phyloP scores from a whole-genome alignment of 2,113 vertebrate species.

The Sciurus niger region DNA sequence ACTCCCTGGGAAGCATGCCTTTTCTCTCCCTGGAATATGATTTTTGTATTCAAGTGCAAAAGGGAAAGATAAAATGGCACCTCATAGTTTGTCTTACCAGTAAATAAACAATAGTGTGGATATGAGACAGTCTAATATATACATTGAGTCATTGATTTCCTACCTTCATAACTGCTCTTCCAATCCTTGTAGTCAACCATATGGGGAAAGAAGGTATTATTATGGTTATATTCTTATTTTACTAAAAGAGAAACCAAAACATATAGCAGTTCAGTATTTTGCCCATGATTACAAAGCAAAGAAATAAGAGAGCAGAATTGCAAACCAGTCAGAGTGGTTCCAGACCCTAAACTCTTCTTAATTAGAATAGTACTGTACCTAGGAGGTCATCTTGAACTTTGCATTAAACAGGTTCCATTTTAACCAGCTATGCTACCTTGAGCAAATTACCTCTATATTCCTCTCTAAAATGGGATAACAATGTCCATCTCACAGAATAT shows the following conservation, averaged over 20 bases:
- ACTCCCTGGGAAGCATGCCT: not conserved
- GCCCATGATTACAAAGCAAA: not conserved
- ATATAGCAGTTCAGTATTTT: not conserved
- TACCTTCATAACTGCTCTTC: not conserved
- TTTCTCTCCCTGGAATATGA: not conserved
- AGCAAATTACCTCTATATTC: not conserved
- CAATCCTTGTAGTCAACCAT: not conserved
- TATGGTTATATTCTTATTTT: not conserved
- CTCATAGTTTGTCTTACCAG: not conserved
- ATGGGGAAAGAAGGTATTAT: not conserved
- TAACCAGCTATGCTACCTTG: not conserved
- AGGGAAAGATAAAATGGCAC: not conserved
- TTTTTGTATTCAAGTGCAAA: not conserved
- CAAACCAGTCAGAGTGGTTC: not conserved
- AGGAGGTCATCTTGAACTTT: not conserved
- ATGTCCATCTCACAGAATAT: not conserved
- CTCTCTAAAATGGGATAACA: not conserved
- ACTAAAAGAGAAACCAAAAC: not conserved
- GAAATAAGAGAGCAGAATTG: not conserved
- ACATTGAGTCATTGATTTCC: not conserved
- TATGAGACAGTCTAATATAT: not conserved
- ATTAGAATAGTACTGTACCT: not conserved
- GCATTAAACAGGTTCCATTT: not conserved
- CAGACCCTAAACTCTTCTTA: not conserved
- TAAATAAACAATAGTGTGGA: not conserved